A percentile compares a stretch with the other conserved stretches of the same genome.
Conservation (phyloP, 2,797 vertebrate genomes). For the Sebastes hubbsi region DNA sequence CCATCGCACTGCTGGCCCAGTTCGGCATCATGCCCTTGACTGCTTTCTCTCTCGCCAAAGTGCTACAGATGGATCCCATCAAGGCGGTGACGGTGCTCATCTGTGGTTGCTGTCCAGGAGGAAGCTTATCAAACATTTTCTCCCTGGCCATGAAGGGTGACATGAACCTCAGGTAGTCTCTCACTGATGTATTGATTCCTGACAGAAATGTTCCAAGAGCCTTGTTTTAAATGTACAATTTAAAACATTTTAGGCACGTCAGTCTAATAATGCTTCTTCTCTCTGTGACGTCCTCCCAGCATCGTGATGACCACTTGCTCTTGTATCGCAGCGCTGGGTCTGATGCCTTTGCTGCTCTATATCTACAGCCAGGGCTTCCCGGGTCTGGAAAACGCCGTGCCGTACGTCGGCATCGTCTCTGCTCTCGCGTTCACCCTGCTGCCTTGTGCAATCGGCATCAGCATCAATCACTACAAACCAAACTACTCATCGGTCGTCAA, state of each 20-base stretch:
- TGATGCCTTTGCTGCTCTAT: constrained; percentile 89
- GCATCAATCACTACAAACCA: constrained; percentile 85
- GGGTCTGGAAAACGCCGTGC: constrained; percentile 80
- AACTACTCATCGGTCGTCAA: constrained; percentile 72
- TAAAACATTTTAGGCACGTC: background rate
- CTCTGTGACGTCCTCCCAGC: constrained; percentile 66
- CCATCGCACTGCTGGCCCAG: constrained; percentile 84
- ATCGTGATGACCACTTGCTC: constrained; percentile 90
- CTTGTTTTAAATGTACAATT: background rate
- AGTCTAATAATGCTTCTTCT: background rate
- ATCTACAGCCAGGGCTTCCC: constrained; percentile 82
- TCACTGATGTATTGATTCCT: background rate
- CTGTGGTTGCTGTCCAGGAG: constrained; percentile 89
- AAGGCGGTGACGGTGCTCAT: constrained; percentile 86
- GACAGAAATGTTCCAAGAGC: background rate
- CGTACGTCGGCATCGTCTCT: constrained; percentile 79
- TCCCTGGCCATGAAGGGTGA: constrained; percentile 84
- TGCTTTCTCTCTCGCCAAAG: constrained; percentile 82
- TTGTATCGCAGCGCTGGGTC: constrained; percentile 79
- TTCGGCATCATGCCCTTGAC: constrained; percentile 89
- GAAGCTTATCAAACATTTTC: constrained; percentile 87
- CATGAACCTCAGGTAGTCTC: constrained; percentile 90
- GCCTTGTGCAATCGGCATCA: constrained; percentile 83
- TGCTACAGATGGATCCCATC: constrained; percentile 73
- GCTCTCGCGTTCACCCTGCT: constrained; percentile 79